phyloP scores from a whole-genome alignment of 2,113 vertebrate genomes.

The Bostrychus sinensis region DNA sequence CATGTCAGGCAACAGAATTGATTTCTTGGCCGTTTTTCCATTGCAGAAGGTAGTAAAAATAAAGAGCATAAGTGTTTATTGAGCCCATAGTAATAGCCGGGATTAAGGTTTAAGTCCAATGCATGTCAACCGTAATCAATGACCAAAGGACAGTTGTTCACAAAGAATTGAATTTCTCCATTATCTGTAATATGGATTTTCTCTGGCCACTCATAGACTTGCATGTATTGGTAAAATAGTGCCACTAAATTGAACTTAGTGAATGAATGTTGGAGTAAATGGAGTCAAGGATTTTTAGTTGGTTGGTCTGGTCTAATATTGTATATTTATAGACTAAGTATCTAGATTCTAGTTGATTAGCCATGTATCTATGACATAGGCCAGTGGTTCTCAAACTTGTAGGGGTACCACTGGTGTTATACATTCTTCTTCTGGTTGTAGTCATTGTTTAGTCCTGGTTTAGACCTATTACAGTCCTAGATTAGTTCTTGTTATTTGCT shows the following conservation, averaged over 20 bases:
- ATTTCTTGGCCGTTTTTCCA: slow-evolving; percentile 20
- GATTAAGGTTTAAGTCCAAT: neutral
- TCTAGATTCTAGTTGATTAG: no score
- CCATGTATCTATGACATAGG: no score
- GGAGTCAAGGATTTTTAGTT: no score
- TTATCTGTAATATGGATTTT: neutral
- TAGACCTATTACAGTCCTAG: no score
- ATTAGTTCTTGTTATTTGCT: no score
- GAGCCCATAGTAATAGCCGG: slow-evolving; percentile 18
- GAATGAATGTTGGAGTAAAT: neutral
- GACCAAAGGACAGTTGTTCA: neutral
- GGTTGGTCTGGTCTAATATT: no score
- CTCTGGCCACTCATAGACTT: neutral
- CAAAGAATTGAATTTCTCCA: neutral
- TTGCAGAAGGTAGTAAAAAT: slow-evolving; percentile 25
- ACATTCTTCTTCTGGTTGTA: no score
- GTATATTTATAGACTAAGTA: no score
- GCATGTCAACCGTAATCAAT: slow-evolving; percentile 1
- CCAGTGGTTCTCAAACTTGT: no score
- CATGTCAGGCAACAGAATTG: slow-evolving; percentile 14
- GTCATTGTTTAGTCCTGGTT: no score
- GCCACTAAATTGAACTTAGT: neutral
- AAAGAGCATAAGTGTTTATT: slow-evolving; percentile 17
- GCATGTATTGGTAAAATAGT: neutral
- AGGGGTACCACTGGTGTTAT: no score